Evolutionary conservation across 2,797 vertebrate species (phyloP), one percentile per base, ranked within the genome.

Genomic region (Pangasius mekongensis): DNA sequence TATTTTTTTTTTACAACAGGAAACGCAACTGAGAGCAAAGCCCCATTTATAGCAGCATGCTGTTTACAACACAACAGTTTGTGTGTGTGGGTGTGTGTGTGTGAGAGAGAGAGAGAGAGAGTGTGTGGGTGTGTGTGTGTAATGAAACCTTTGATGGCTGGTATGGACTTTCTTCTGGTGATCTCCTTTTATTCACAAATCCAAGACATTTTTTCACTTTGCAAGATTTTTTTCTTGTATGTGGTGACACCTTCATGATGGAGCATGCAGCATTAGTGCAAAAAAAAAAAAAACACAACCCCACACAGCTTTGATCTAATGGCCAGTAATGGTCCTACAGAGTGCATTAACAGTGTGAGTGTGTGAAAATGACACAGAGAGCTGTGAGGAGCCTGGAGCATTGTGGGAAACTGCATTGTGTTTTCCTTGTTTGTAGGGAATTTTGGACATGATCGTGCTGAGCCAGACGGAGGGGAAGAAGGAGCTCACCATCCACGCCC

Each of bases 401-500:
- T 85, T 84, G 74, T 87, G 78, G 56, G 66, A 67, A 64, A 84
- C 39, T 89, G 33, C 66, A 66, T 49, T 81, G 33, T 80, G 54
- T 30, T 94, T 84, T 94, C 86, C 93, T 47, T 89, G 90, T 94
- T 94, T 95, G 89, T 93, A 99, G 98, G 98, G 98, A 76, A 98
- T 99, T 92, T 95, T 99, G 95, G 98, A 99, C 94, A 97, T 99
- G 94, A 92, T 99, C 90, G 96, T 99, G 89, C 94, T 98, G 88
- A 98, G 97, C 92, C 93, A 96, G 90, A 94, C 94, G 73, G 93
- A 94, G 82, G 93, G 92, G 77, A 95, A 91, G 87, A 92, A 92
- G 14, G 96, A 98, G 76, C 94, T 96, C 86, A 92, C 94, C 92
- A 97, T 99, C 93, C 97, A 99, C 71, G 95, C 97, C 76, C 94